These are phyloP conservation scores for Osmerus mordax DNA, from an alignment of 2,113 vertebrate species.

Conservation along the genomic window DNA sequence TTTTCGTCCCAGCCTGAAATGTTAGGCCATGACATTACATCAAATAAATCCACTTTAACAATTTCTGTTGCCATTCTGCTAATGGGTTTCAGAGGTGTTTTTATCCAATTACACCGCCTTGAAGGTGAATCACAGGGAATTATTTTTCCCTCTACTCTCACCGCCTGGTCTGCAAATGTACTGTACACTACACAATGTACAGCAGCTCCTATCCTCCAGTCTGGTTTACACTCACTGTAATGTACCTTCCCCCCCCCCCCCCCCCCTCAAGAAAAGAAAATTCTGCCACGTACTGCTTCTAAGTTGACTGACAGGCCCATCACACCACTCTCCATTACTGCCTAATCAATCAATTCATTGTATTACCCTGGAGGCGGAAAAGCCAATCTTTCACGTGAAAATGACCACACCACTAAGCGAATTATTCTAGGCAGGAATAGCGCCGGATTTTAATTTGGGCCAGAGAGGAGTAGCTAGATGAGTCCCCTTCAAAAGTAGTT, in stretches of 20 bases:
- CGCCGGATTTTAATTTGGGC: slow-evolving; percentile 48
- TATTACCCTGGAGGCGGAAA: slow-evolving; percentile 54
- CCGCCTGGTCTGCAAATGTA: no score
- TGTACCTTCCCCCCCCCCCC: background rate
- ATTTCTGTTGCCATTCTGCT: no score
- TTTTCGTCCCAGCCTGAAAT: no score
- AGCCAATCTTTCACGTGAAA: slow-evolving; percentile 64
- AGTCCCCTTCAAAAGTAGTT: slow-evolving; percentile 34
- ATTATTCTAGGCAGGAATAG: slow-evolving; percentile 38
- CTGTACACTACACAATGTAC: background rate
- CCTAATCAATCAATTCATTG: slow-evolving; percentile 70
- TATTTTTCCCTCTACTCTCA: no score
- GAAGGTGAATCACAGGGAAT: no score
- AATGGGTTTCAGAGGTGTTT: no score
- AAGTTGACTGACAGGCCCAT: slow-evolving; percentile 66
- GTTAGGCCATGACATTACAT: no score
- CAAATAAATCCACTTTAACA: no score
- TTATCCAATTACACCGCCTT: no score
- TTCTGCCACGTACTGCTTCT: slow-evolving; percentile 42
- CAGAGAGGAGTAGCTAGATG: slow-evolving; percentile 32
- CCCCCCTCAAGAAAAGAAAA: slow-evolving; percentile 10
- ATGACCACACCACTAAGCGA: slow-evolving; percentile 43
- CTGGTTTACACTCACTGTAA: background rate
- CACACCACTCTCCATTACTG: slow-evolving; percentile 67
- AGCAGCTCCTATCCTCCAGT: slow-evolving; percentile 33